Evolutionary conservation across 2,888 invertebrate species (phyloP), one percentile per base, ranked within the genome.

Genomic region (Xestobium rufovillosum): DNA sequence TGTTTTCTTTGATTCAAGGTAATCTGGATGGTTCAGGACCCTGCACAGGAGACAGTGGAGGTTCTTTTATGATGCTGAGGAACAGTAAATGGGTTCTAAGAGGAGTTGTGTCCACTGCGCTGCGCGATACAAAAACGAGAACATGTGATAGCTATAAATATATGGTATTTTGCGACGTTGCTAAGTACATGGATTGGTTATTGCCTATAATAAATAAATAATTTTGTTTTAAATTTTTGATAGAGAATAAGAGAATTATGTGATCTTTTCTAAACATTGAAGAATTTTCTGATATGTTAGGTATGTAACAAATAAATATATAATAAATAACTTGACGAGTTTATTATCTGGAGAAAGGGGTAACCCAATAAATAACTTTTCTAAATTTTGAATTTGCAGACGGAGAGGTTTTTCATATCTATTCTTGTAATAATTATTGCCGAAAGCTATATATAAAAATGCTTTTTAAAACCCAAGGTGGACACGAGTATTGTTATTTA

Each of bases 1-100:
- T 23, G 43, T 43, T 31, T 31, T 19, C 17, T 27, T 3, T n/a
- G 13, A n/a, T 43, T 45, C 13, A 27, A 52, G 53, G 53, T 29
- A 47, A 44, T 28, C 42, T 54, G 34, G 55, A 61, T 42, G 57
- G 57, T 3, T 48, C 48, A 26, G 53, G 59, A 4, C 68, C 69
- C 2, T 71, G 71, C 42, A 68, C 67, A 33, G 71, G 69, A 2
- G 69, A 70, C 48, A 68, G 68, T 41, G 71, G 71, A 10, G 65
- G 66, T 23, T 70, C 68, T 3, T 62, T 78, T 10, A 61, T 72
- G 41, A 59, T 77, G 38, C 53, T 58, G 19, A 53, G 51, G 37
- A 63, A 64, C 38, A 63, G 62, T 28, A 61, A 59, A 36, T 73
- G 70, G 70, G 55, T 58, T 41, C 51, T 73, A 9, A 58, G 70